Evolutionary conservation across 2,888 invertebrate species (phyloP), one percentile per base, ranked within the genome.

Genomic region (Tinea semifulvella): DNA sequence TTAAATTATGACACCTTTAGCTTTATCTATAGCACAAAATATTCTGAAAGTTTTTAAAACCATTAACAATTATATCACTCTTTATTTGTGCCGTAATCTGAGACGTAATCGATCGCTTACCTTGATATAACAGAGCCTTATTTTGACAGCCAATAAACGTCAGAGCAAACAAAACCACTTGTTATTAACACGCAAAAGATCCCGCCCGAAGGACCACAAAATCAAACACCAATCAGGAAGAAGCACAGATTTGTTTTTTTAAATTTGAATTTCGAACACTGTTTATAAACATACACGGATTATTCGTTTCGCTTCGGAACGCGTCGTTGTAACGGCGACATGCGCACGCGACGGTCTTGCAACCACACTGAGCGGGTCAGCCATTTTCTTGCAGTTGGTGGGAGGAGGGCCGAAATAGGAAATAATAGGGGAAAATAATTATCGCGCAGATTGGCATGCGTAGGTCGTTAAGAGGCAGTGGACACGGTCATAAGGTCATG

Each of bases 321-420:
- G 10, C 36, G 17, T 18, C 3, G 36, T 2, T 14, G 17, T 10
- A 18, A 13, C 36, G 18, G 18, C 16, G 17, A 18, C 36, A 36
- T 36, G 36, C 36, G 36, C 36, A 36, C 10, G 18, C 36, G 36
- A 16, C 36, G 36, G 10, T 5, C 2, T 36, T 6, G 18, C 7
- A 18, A 16, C 16, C 16, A 16, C 16, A 16, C 18, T 16, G 36
- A 35, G 14, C 13, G 36, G 6, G 8, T 2, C 16, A 18, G 36
- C 36, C 36, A 36, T 36, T 11, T 36, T 36, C 2, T 14, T 36
- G 36, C 13, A 7, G 4, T 31, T 16, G 17, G 35, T 10, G 36
- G 16, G 36, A 18, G 36, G 17, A 36, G 36, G 36, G 36, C 16
- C 36, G 36, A 5, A 36, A 36, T 36, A 36, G 36, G 36, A 36